phyloP scores from a whole-genome alignment of 2,888 invertebrate genomes.

The Rhorus exstirpatorius region DNA sequence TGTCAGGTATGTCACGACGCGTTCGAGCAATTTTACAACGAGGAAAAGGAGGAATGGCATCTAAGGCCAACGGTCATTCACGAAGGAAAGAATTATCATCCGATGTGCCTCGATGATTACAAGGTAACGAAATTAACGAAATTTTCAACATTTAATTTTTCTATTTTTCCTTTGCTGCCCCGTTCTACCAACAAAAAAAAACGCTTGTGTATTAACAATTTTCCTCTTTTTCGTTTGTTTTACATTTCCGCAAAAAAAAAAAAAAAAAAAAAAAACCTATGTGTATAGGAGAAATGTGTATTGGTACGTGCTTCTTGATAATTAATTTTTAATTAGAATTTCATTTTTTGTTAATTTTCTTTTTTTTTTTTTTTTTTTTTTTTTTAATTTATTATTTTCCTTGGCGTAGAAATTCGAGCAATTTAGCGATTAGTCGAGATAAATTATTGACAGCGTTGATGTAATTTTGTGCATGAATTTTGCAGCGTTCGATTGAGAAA shows the following conservation, averaged over 20 bases:
- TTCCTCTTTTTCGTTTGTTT: conserved; percentile 57
- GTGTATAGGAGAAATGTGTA: conserved; percentile 81
- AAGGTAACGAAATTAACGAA: conserved; percentile 87
- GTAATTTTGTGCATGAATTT: conserved; percentile 46
- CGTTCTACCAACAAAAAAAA: conserved; percentile 21
- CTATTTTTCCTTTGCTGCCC: conserved; percentile 21
- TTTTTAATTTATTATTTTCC: conserved; percentile 53
- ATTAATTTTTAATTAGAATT: conserved; percentile 68
- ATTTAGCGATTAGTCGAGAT: conserved; percentile 16
- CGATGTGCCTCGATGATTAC: conserved; percentile 95
- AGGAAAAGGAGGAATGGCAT: conserved; percentile 99
- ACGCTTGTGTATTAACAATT: conserved; percentile 66
- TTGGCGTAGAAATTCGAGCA: conserved; percentile 39
- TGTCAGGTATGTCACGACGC: conserved; percentile 97
- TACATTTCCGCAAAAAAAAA: conserved; percentile 67
- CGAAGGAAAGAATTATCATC: conserved; percentile 94
- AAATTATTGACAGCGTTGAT: conserved; percentile 28
- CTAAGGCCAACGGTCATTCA: conserved; percentile 93
- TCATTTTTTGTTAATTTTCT: conserved; percentile 26
- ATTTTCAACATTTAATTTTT: conserved; percentile 34
- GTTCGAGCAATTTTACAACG: conserved; percentile 98
- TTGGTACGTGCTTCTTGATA: conserved; percentile 79
- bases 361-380: conserved; percentile 33
- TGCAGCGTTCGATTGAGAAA: conserved; percentile 82
- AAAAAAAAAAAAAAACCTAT: conserved; percentile 35